These are phyloP conservation scores for Helleia helle DNA, from an alignment of 2,888 invertebrate genomes.

Conservation along the genomic window DNA sequence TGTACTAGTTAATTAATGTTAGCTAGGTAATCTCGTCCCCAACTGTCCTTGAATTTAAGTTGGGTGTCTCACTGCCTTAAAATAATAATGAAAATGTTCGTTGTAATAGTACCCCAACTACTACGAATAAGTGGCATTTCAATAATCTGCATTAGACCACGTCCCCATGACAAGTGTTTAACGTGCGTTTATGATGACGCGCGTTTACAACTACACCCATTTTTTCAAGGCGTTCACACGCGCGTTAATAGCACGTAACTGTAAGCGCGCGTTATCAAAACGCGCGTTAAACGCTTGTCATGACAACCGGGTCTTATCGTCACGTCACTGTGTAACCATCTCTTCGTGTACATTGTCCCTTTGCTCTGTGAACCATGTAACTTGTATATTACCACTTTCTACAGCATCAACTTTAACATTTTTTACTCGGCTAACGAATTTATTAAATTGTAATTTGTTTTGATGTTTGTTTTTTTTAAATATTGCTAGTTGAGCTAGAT, in stretches of 20 bases:
- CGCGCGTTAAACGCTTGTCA: too few species aligned
- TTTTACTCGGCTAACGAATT: conserved; percentile 15
- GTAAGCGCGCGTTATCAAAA: too few species aligned
- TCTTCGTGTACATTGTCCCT: conserved; percentile 8
- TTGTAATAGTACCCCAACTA: conserved; percentile 63
- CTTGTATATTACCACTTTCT: conserved; percentile 14
- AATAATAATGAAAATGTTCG: conserved; percentile 52
- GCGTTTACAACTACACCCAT: too few species aligned
- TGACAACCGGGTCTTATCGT: too few species aligned
- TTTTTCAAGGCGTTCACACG: too few species aligned
- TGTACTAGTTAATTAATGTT: conserved; percentile 64
- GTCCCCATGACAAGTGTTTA: too few species aligned
- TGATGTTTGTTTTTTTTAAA: conserved; percentile 13
- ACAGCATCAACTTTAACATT: conserved; percentile 12
- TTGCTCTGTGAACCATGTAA: too few species aligned
- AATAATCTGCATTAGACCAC: too few species aligned
- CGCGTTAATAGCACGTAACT: too few species aligned
- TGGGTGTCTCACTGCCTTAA: conserved; percentile 75
- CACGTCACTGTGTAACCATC: conserved; percentile 16
- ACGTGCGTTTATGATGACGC: too few species aligned
- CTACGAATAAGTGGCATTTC: conserved; percentile 61
- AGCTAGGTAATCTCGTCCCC: conserved; percentile 73
- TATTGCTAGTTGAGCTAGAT: conserved; percentile 24
- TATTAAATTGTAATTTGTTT: conserved; percentile 14
- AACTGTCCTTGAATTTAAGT: conserved; percentile 70